phyloP scores from a whole-genome alignment of 2,888 invertebrate species.

The Oxytorus armatus region DNA sequence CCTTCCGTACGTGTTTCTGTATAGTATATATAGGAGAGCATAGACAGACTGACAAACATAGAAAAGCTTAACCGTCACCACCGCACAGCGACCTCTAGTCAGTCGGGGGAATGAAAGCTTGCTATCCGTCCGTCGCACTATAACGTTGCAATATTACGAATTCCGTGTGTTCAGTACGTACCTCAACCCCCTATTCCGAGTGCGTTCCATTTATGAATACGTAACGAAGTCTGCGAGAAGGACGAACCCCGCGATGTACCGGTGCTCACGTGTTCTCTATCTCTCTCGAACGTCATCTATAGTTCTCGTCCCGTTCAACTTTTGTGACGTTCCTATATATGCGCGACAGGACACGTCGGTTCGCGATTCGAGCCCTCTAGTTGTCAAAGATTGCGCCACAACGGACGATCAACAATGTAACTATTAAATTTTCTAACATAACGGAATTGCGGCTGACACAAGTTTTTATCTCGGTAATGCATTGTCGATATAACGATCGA shows the following conservation, averaged over 20 bases:
- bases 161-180: slow-evolving; percentile 73
- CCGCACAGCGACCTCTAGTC: slow-evolving; percentile 47
- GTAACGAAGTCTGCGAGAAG: slow-evolving; percentile 76
- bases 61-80: slow-evolving; percentile 57
- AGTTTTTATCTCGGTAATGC: too few relatives aligned
- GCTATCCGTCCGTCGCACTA: slow-evolving; percentile 70
- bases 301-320: neutral
- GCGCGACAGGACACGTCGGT: neutral
- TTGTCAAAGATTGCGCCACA: neutral
- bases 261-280: slow-evolving; percentile 57
- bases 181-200: slow-evolving; percentile 72
- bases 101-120: slow-evolving; percentile 32
- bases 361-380: neutral
- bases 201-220: slow-evolving; percentile 81
- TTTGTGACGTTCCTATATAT: neutral
- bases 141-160: slow-evolving; percentile 77
- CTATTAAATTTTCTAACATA: neutral
- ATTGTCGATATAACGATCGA: too few relatives aligned
- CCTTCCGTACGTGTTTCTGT: neutral
- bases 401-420: slow-evolving; percentile 10
- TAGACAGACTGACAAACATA: slow-evolving; percentile 27
- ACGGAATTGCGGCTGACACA: too few relatives aligned
- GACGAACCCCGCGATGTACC: slow-evolving; percentile 64
- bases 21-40: slow-evolving; percentile 11
- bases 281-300: slow-evolving; percentile 7